Conservation (phyloP, 2,113 vertebrate species). For the Crotalus helleri region DNA sequence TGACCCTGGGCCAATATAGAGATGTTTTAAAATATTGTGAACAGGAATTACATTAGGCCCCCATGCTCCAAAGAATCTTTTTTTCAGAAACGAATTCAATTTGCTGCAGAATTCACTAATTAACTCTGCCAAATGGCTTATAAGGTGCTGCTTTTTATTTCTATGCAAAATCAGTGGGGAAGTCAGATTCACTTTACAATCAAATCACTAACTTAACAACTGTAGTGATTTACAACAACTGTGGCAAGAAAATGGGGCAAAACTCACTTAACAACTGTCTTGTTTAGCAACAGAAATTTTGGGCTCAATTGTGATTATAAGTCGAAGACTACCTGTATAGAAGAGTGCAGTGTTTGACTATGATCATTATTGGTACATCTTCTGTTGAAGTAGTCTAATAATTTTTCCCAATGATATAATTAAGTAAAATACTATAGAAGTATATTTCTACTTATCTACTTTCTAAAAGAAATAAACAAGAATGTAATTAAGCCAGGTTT, state of each 20-base stretch:
- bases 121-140: not conserved
- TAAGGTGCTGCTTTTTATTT: not conserved
- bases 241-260: not conserved
- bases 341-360: not conserved
- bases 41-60: not conserved
- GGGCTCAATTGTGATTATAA: not conserved
- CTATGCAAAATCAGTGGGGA: not conserved
- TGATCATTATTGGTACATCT: not conserved
- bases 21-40: not conserved
- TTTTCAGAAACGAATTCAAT: not conserved
- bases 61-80: not conserved
- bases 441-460: not conserved
- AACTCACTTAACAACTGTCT: not conserved
- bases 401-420: not conserved
- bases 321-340: not conserved
- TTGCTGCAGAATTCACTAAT: not conserved
- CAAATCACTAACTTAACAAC: not conserved
- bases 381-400: not conserved
- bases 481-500: not conserved
- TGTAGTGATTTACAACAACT: not conserved
- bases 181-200: not conserved
- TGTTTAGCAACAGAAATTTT: not conserved
- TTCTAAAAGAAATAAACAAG: slow-evolving; percentile 16
- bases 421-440: not conserved
- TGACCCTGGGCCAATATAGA: not conserved